Percentiles rank a stretch among this genome's conserved stretches.
Conservation (phyloP, 2,797 vertebrate genomes). For the Rhyacichthys aspro region DNA sequence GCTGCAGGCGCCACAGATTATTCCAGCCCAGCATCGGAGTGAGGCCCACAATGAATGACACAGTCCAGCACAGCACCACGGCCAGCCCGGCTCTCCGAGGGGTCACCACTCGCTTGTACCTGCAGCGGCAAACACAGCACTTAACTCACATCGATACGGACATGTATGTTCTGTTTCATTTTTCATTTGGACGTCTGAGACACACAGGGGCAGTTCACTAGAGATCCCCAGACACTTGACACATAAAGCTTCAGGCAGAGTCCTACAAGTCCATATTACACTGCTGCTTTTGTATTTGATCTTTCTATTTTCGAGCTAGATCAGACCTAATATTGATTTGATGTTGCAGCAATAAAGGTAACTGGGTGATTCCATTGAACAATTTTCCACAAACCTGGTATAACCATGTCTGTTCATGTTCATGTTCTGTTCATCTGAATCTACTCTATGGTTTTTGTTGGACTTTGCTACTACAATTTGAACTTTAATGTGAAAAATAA, state of each 20-base stretch:
- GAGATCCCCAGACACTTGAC: conserved; percentile 7
- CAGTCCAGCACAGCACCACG: conserved; percentile 90
- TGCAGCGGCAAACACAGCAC: conserved; percentile 57
- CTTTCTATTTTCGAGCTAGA: too few relatives aligned
- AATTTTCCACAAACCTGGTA: too few relatives aligned
- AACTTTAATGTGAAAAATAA: too few relatives aligned
- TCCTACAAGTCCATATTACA: too few relatives aligned
- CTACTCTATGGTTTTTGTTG: too few relatives aligned
- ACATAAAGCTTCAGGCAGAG: conserved; percentile 6
- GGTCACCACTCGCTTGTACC: conserved; percentile 93
- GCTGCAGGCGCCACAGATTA: conserved; percentile 81
- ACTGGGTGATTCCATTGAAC: too few relatives aligned
- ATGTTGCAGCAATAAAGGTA: too few relatives aligned
- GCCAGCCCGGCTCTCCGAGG: conserved; percentile 85
- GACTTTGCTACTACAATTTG: too few relatives aligned
- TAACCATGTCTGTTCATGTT: too few relatives aligned
- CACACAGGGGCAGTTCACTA: conserved; percentile 6
- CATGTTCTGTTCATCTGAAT: too few relatives aligned
- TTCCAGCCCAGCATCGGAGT: conserved; percentile 98
- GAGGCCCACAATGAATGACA: conserved; percentile 93
- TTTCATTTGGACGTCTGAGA: conserved; percentile 4
- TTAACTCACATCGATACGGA: background rate
- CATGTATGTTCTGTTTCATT: conserved; percentile 5
- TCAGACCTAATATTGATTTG: too few relatives aligned
- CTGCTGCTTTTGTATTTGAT: too few relatives aligned